These are phyloP conservation scores for Anableps anableps DNA, from an alignment of 2,797 vertebrate genomes.

Conservation along the genomic window DNA sequence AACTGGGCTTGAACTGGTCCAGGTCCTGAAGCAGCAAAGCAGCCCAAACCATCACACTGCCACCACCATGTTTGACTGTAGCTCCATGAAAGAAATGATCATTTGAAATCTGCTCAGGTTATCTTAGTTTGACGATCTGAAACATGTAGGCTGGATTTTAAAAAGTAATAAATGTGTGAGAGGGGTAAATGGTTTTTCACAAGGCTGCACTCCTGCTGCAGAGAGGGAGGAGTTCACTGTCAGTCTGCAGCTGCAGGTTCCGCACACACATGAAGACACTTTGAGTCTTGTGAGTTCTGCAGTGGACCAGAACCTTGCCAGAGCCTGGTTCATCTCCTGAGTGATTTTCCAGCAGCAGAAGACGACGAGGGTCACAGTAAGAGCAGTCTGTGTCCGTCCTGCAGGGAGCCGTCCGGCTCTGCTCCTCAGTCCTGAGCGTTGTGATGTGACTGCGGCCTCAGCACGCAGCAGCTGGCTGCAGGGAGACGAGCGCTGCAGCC, in stretches of 20 bases:
- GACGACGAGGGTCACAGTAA: too few species aligned
- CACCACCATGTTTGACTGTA: neutral
- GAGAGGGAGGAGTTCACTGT: constrained; percentile 11
- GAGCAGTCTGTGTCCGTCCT: too few species aligned
- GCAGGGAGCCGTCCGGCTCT: constrained; percentile 83
- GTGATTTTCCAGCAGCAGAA: too few species aligned
- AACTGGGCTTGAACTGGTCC: neutral
- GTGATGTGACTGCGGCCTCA: constrained; percentile 85
- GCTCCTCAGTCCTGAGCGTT: constrained; percentile 91
- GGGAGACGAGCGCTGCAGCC: constrained; percentile 85
- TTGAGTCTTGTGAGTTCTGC: too few species aligned
- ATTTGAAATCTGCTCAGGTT: neutral
- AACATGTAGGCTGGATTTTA: neutral
- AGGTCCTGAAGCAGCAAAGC: neutral
- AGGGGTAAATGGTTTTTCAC: too few species aligned
- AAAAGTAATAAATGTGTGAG: constrained; percentile 2
- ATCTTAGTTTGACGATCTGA: neutral
- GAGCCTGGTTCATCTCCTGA: too few species aligned
- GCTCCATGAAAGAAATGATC: neutral
- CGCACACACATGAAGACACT: too few species aligned
- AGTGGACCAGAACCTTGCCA: too few species aligned
- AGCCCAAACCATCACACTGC: neutral
- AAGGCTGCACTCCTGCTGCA: neutral
- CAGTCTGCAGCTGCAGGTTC: too few species aligned
- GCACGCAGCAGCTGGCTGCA: constrained; percentile 91